These are phyloP conservation scores for Seira sanloemensis DNA, from an alignment of 2,888 invertebrate genomes.

Conservation along the genomic window DNA sequence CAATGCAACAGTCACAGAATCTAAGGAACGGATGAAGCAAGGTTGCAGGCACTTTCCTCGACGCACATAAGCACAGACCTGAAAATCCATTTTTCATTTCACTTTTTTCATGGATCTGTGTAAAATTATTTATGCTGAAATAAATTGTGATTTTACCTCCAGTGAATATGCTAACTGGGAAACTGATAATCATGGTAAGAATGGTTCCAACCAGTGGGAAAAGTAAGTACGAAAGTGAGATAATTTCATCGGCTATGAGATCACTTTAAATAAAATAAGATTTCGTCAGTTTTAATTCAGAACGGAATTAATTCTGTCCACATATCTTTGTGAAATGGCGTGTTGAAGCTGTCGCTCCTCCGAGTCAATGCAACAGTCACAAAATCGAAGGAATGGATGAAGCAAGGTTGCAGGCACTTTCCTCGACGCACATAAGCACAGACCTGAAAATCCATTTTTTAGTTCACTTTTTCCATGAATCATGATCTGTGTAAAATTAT, in stretches of 20 bases:
- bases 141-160: constrained; percentile 49
- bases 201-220: constrained; percentile 43
- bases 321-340: constrained; percentile 46
- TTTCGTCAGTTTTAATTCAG: not conserved
- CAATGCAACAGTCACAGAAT: constrained; percentile 39
- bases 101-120: too few relatives aligned
- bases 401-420: constrained; percentile 28
- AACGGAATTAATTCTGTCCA: constrained; percentile 26
- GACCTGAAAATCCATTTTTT: too few relatives aligned
- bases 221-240: constrained; percentile 49
- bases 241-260: not conserved
- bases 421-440: constrained; percentile 35
- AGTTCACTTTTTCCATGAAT: too few relatives aligned
- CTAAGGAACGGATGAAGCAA: constrained; percentile 40
- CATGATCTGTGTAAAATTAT: too few relatives aligned
- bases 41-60: constrained; percentile 29
- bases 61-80: constrained; percentile 44
- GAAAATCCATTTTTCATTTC: not conserved
- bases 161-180: constrained; percentile 48
- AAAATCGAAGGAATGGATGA: constrained; percentile 41
- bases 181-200: constrained; percentile 33
- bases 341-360: constrained; percentile 35
- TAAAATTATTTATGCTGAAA: too few relatives aligned
- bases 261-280: not conserved
- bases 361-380: constrained; percentile 40